phyloP scores from a whole-genome alignment of 2,113 vertebrate species.

The Ranitomeya imitator region DNA sequence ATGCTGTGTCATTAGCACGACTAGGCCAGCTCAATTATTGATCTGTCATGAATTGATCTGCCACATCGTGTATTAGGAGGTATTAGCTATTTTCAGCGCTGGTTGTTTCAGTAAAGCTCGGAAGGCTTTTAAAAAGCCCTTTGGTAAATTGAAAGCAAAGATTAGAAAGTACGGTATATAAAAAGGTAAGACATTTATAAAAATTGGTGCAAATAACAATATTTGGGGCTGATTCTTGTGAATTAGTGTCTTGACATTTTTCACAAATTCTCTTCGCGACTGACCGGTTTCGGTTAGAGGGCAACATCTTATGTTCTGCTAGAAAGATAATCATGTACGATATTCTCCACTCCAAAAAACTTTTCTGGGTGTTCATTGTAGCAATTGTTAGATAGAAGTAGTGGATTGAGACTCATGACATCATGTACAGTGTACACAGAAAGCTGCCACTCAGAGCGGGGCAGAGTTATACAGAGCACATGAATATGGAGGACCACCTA shows the following conservation, averaged over 20 bases:
- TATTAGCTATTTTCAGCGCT: slow-evolving; percentile 20
- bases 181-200: neutral
- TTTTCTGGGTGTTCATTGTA: neutral
- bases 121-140: neutral
- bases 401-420: no score
- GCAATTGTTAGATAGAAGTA: no score
- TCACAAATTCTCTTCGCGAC: neutral
- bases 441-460: no score
- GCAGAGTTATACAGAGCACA: no score
- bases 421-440: no score
- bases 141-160: neutral
- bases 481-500: no score
- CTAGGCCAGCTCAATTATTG: slow-evolving; percentile 50
- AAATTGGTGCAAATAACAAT: neutral
- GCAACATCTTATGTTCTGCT: neutral
- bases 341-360: neutral
- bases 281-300: neutral
- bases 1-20: slow-evolving; percentile 52
- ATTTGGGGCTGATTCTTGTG: neutral
- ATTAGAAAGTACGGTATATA: neutral
- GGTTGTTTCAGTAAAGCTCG: slow-evolving; percentile 16
- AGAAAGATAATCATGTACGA: neutral
- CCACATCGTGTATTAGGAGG: slow-evolving; percentile 16
- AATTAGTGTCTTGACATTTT: no score
- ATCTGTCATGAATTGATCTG: slow-evolving; percentile 50